Base-by-base conservation (phyloP, 2,113 vertebrate genomes). In the Callopanchax toddi region DNA sequence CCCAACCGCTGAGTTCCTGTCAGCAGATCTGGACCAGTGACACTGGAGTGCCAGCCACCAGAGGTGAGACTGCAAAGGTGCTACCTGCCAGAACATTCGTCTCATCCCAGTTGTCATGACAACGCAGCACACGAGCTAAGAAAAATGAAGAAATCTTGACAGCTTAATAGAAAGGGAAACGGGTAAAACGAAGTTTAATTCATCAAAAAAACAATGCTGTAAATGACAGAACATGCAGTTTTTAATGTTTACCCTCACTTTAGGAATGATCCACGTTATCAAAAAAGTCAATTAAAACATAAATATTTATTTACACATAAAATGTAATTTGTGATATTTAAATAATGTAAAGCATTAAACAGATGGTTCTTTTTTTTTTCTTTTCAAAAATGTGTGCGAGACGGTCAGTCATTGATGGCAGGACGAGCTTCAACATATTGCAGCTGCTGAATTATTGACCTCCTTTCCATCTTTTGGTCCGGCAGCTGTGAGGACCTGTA, bases 51-150 rank as follows among this genome's bases (percentile, higher is more conserved):
- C 79, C 82, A 92, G 79, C 85, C 88, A 74, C 83, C 91, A 89
- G 92, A 93, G 90, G 89, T 85, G 89, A 94, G 93, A 93, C 91
- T 93, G 92, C 86, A 91, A 92, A 96, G 94, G 93, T 95, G 94
- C 95, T 93, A 92, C 89, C 71, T 92, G 90, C 90, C 85, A 89
- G 87, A 91, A 92, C 78, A 87, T 90, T 91, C 88, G 56, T 26
- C 59, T 78, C 92, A 89, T 78, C 92, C 91, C 89, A 72, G 93
- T 95, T 91, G 86, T 93, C 91, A 96, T 94, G 89, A 92, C 89
- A 95, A 95, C 94, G 10, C 74, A 84, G 83, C 84, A 87, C 86
- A 81, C 11, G 67, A 62, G 66, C 3, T 16, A 43, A 58, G 48
- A 57, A 81, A 79, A 67, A 66, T 57, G 50, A 22, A 36, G 34